These are phyloP conservation scores for Phrixothrix hirtus DNA, from an alignment of 2,888 invertebrate species.

Conservation along the genomic window DNA sequence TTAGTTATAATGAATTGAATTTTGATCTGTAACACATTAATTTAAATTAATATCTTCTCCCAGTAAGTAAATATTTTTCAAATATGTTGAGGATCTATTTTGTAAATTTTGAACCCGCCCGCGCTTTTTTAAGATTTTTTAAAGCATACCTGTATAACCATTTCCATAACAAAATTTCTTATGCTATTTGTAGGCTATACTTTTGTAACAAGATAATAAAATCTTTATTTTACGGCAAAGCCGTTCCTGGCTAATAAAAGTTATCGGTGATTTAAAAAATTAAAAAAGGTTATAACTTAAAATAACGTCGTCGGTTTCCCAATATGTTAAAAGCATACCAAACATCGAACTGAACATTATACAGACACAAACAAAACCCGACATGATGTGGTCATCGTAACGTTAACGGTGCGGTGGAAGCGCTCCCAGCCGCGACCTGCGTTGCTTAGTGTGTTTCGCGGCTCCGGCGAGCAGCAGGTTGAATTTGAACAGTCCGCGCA, in stretches of 20 bases:
- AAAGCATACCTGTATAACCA: too few species aligned
- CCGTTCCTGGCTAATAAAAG: background rate
- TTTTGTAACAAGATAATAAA: too few species aligned
- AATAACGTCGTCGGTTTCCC: slow-evolving; percentile 34
- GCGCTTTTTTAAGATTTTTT: too few species aligned
- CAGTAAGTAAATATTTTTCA: too few species aligned
- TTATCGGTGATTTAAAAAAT: too few species aligned
- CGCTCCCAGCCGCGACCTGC: slow-evolving; percentile 38
- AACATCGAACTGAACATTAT: slow-evolving; percentile 31
- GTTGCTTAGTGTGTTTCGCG: slow-evolving; percentile 53
- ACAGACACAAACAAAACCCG: slow-evolving; percentile 34
- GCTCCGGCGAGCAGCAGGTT: slow-evolving; percentile 43
- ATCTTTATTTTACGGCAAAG: background rate
- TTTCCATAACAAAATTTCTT: too few species aligned
- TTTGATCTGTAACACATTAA: too few species aligned
- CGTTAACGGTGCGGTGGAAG: slow-evolving; percentile 44
- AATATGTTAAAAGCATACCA: slow-evolving; percentile 35
- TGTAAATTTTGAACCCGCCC: too few species aligned
- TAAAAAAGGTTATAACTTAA: slow-evolving; percentile 5
- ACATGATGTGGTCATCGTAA: slow-evolving; percentile 48
- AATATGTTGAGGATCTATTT: too few species aligned
- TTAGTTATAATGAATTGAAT: too few species aligned
- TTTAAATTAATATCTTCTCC: too few species aligned
- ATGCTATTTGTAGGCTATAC: too few species aligned
- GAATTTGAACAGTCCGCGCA: slow-evolving; percentile 35